Conservation (phyloP, 2,888 invertebrate genomes). For the Dilophus febrilis region DNA sequence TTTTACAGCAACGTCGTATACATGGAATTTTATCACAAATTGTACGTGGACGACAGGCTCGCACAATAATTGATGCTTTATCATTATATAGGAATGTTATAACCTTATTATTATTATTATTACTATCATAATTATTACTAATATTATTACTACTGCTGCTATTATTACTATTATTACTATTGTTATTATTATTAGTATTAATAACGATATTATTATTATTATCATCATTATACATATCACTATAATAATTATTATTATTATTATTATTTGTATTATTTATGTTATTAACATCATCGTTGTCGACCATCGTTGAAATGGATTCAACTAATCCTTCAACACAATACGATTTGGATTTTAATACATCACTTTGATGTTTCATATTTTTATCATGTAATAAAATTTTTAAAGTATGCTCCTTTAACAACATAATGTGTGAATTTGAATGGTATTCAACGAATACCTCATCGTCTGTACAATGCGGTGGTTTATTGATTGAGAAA, state of each 20-base stretch:
- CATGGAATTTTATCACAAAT: slow-evolving; percentile 22
- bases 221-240: too few species aligned
- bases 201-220: not conserved
- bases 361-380: slow-evolving; percentile 4
- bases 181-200: not conserved
- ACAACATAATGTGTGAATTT: slow-evolving; percentile 14
- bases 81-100: not conserved
- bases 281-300: too few species aligned
- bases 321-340: slow-evolving; percentile 22
- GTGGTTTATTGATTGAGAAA: too few species aligned
- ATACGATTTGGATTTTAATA: slow-evolving; percentile 14
- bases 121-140: not conserved
- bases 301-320: slow-evolving; percentile 2
- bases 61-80: slow-evolving; percentile 2
- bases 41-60: slow-evolving; percentile 9
- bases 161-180: not conserved
- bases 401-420: slow-evolving; percentile 12
- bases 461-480: slow-evolving; percentile 17
- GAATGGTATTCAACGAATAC: slow-evolving; percentile 23
- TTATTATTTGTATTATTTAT: not conserved
- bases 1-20: slow-evolving; percentile 22
- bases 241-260: too few species aligned
- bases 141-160: not conserved
- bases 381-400: slow-evolving; percentile 11
- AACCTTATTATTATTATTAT: slow-evolving; percentile 1